These are phyloP conservation scores for Chionoecetes opilio DNA, from an alignment of 1,140 invertebrate species.

Conservation along the genomic window DNA sequence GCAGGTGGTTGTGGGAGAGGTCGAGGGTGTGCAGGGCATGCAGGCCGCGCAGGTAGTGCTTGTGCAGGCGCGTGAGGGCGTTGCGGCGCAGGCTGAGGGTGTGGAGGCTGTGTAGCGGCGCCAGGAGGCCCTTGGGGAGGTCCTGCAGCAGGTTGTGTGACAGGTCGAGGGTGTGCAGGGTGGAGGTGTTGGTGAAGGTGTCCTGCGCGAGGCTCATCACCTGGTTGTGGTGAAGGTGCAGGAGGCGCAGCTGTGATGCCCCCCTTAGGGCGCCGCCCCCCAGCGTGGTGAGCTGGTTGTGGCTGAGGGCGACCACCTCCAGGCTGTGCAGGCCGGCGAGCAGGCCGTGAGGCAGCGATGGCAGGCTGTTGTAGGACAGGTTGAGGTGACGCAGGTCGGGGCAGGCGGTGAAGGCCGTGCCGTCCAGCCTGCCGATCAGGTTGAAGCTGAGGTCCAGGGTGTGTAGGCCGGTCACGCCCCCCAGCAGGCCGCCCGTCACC, in stretches of 20 bases:
- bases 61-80: conserved; percentile 67
- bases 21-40: conserved; percentile 78
- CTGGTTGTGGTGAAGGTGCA: conserved; percentile 90
- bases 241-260: conserved; percentile 90
- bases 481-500: conserved; percentile 89
- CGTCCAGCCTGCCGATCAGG: conserved; percentile 86
- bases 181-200: conserved; percentile 76
- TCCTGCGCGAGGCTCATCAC: conserved; percentile 87
- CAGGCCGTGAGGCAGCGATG: conserved; percentile 84
- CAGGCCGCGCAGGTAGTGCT: conserved; percentile 73
- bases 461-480: conserved; percentile 90
- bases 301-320: conserved; percentile 91
- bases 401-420: conserved; percentile 89
- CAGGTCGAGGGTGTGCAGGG: conserved; percentile 87
- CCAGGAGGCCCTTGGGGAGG: conserved; percentile 88
- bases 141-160: conserved; percentile 90
- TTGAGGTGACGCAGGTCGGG: conserved; percentile 91
- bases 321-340: conserved; percentile 89
- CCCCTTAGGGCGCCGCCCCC: conserved; percentile 85
- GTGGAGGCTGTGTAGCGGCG: conserved; percentile 88
- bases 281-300: conserved; percentile 89
- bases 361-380: conserved; percentile 89
- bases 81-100: conserved; percentile 73
- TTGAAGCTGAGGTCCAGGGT: conserved; percentile 83
- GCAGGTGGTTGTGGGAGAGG: conserved; percentile 81